A percentile compares a stretch with the other conserved stretches of the same genome.
Conservation (phyloP, 2,113 vertebrate genomes). For the Pelecanus crispus region DNA sequence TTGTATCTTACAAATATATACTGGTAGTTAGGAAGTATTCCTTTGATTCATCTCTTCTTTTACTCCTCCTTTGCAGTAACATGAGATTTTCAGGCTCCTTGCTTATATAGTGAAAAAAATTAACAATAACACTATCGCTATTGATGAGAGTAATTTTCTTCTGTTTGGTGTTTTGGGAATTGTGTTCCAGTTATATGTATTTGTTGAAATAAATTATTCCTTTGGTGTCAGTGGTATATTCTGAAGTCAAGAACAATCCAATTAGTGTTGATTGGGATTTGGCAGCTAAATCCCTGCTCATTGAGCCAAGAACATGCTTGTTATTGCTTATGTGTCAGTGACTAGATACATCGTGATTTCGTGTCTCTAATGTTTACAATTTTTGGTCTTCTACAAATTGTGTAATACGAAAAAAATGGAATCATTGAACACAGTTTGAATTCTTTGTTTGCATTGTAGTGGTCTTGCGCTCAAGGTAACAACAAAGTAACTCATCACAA, state of each 20-base stretch:
- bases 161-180: not conserved
- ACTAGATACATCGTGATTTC: not conserved
- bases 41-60: not conserved
- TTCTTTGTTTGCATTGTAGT: not conserved
- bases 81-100: not conserved
- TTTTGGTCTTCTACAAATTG: not conserved
- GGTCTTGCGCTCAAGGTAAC: not conserved
- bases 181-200: not conserved
- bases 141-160: not conserved
- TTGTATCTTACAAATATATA: not conserved
- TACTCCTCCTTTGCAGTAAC: not conserved
- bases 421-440: not conserved
- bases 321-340: constrained; percentile 25
- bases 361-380: not conserved
- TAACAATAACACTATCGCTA: not conserved
- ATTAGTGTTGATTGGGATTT: constrained; percentile 47
- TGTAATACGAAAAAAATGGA: not conserved
- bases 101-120: not conserved
- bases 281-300: constrained; percentile 28
- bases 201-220: not conserved
- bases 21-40: not conserved
- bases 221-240: not conserved
- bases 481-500: not conserved
- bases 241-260: constrained; percentile 31
- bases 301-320: constrained; percentile 14